Base-by-base conservation (phyloP, 2,888 invertebrate genomes). In the Cremastinae sp. region DNA sequence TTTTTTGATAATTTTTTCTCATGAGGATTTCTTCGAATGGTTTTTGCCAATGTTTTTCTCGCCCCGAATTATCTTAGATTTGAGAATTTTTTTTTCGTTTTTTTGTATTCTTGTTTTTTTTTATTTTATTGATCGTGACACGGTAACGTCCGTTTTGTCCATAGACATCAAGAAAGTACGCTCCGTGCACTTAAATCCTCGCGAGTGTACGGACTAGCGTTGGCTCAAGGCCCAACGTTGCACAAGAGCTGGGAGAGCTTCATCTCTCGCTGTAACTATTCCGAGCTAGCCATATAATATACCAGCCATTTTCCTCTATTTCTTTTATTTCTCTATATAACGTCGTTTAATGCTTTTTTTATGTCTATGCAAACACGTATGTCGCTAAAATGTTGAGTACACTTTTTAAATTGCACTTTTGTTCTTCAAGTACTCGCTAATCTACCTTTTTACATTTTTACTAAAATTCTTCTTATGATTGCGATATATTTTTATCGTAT, bases 101-200 rank as follows among this genome's bases (percentile, higher is more conserved):
- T 47, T 28, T 65, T 22, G 12, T 43, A 37, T 16, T 62, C 18
- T 62, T 49, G 18, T 37, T 39, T 20, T 66, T 16, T 35, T n/a
- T 2, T 14, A 16, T 10, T 28, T 9, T 18, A n/a, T 28, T 35
- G 53, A 70, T 70, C 18, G 51, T 8, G 45, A 43, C 53, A 37
- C 47, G 61, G n/a, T n/a, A 74, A 74, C 62, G 58, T 62, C 35
- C 69, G 74, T 51, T 18, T 70, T 47, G 59, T 65, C 59, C 59
- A 68, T 41, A 41, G 47, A 64, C 53, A 41, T 49, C 64, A 41
- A 37, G 39, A 43, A 55, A 61, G 47, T 47, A 28, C 14, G 14
- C 18, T 10, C 10, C 20, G 16, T 20, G 45, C 9, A 62, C 62
- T 45, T 49, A 16, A 49, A 22, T n/a, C n/a, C n/a, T n/a, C 22